Percentiles rank a stretch among this genome's conserved stretches.
phyloP scores from a whole-genome alignment of 2,888 invertebrate genomes.

The Rhagium mordax region DNA sequence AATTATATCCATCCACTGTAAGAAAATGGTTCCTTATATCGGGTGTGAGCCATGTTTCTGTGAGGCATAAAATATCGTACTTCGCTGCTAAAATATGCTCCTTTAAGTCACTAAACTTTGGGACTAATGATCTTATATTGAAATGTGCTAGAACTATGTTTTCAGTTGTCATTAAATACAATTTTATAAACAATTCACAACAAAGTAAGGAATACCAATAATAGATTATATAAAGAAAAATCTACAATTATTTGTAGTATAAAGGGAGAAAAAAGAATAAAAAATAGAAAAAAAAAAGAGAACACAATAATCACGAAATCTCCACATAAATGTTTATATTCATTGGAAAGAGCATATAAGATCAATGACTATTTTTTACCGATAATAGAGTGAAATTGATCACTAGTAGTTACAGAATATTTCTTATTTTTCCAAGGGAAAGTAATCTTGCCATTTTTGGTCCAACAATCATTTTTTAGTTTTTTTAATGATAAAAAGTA shows the following conservation, averaged over 20 bases:
- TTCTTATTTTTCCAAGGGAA: not conserved
- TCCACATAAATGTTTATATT: not conserved
- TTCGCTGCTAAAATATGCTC: not conserved
- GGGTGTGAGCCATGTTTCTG: not conserved
- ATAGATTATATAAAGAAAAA: not conserved
- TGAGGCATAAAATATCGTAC: not conserved
- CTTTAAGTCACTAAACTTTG: not conserved
- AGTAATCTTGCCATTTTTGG: not conserved
- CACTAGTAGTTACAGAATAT: not conserved
- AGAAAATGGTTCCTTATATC: not conserved
- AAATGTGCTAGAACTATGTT: not conserved
- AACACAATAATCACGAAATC: too few species aligned
- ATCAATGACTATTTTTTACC: not conserved
- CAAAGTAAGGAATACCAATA: not conserved
- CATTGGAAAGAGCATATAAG: not conserved
- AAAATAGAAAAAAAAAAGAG: too few species aligned
- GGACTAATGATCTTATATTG: constrained; percentile 3
- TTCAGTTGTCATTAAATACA: too few species aligned
- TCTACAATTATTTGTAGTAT: too few species aligned
- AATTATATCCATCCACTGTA: not conserved
- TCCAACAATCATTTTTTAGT: not conserved
- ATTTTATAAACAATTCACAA: not conserved
- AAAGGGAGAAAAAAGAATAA: too few species aligned
- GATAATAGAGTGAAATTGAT: not conserved
- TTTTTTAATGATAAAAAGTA: too few species aligned